Evolutionary conservation across 2,797 vertebrate genomes (phyloP), one percentile per base, ranked within the genome.

Genomic region (Melopsittacus undulatus): DNA sequence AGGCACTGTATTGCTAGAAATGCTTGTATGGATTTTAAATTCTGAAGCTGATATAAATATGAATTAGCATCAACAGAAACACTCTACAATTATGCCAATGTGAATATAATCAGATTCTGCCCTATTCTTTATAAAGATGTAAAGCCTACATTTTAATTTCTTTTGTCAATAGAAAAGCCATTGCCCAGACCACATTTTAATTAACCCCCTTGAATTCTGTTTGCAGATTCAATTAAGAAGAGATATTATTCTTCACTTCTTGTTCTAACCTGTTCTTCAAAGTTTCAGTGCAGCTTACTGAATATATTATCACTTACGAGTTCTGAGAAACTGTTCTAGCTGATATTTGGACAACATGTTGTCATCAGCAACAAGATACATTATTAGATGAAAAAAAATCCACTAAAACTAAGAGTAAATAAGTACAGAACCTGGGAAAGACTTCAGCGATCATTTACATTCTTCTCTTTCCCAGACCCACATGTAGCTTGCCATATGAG

Each of bases 101-200:
- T 69, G 85, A 87, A 62, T 10, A 45, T 84, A 88, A 94, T 80
- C 43, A 64, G 70, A 42, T 81, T 76, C 69, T 77, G 83, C 95
- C 74, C 82, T 91, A 36, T 67, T 81, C n/a, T 83, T 96, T 89
- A 88, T 69, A 74, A 86, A 79, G 32, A 91, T 52, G 4, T 56
- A 88, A 91, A 56, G 38, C 43, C 79, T 29, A n/a, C 66, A 79
- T 49, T 70, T 32, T 74, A 90, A 90, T 91, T 92, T 63, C 69
- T 84, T 90, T 77, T 88, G 89, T 91, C 89, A 92, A 83, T 78
- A 88, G 40, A 94, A 90, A 92, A 94, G 21, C 34, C 40, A n/a
- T 81, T 92, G 78, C 75, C 36, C 67, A 74, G 81, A 83, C 16
- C 40, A 66, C 49, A 57, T 92, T 83, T 90, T 76, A 92, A 91